Evolutionary conservation across 2,797 vertebrate species (phyloP).

Genomic region (Acridotheres tristis): DNA sequence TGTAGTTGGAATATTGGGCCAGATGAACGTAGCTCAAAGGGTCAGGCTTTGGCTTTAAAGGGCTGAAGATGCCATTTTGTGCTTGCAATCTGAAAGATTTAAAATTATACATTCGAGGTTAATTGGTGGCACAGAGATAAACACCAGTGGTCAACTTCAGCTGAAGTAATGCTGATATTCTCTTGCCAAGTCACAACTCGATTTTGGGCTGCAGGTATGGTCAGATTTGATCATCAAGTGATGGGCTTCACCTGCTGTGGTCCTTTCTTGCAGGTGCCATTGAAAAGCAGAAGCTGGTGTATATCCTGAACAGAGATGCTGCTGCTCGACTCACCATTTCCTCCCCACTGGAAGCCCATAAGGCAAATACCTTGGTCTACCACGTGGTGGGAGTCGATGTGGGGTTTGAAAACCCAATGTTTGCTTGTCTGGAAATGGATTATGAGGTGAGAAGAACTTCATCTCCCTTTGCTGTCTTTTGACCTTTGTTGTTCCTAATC

Average conservation of each 20-base stretch:
- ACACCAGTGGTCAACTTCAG: background rate
- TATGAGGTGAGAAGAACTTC: slow-evolving; percentile 85
- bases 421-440: slow-evolving; percentile 99
- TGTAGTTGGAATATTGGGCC: background rate
- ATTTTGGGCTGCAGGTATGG: fast-evolving
- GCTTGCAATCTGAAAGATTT: background rate
- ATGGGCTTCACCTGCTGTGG: background rate
- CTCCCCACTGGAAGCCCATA: slow-evolving; percentile 95
- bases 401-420: slow-evolving; percentile 99
- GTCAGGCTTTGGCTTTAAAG: background rate
- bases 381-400: slow-evolving; percentile 98
- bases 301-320: slow-evolving; percentile 97
- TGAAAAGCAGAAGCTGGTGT: slow-evolving; percentile 98
- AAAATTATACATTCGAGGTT: fast-evolving
- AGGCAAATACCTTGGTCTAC: slow-evolving; percentile 98
- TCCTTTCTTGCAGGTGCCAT: slow-evolving; percentile 84
- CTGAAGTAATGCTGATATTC: fast-evolving
- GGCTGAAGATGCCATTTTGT: background rate
- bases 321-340: slow-evolving; percentile 97
- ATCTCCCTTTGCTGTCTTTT: background rate
- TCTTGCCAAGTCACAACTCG: fast-evolving
- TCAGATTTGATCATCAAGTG: background rate
- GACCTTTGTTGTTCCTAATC: background rate
- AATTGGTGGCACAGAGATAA: background rate
- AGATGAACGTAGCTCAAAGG: background rate